These are phyloP conservation scores for Serilophus lunatus DNA, from an alignment of 2,113 vertebrate genomes.

Conservation along the genomic window DNA sequence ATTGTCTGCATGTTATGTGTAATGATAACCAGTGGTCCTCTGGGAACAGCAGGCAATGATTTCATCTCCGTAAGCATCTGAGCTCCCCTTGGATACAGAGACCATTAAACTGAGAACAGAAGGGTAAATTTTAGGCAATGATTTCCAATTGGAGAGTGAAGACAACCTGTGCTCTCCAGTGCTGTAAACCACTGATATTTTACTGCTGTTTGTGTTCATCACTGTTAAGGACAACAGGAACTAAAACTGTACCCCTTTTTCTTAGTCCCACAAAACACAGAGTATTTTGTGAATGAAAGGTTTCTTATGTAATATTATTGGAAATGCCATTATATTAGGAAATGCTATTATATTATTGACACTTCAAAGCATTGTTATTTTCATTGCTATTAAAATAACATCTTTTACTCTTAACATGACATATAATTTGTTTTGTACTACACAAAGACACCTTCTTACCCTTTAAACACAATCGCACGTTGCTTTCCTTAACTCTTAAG, in stretches of 20 bases:
- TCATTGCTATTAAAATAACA: not conserved
- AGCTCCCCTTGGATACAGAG: slow-evolving; percentile 73
- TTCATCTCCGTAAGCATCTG: slow-evolving; percentile 81
- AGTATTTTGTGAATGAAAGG: not conserved
- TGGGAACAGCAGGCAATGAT: slow-evolving; percentile 75
- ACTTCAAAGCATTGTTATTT: not conserved
- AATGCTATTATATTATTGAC: not conserved
- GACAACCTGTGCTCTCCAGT: slow-evolving; percentile 20
- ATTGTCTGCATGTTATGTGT: slow-evolving; percentile 72
- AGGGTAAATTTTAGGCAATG: slow-evolving; percentile 82
- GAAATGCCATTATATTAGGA: not conserved
- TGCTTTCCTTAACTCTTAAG: not conserved
- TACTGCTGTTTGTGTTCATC: not conserved
- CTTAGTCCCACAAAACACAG: not conserved
- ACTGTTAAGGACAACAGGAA: not conserved
- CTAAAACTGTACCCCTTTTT: not conserved
- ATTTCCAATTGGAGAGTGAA: slow-evolving; percentile 73
- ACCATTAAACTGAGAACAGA: slow-evolving; percentile 86
- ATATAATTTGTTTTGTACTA: not conserved
- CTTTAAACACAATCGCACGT: not conserved
- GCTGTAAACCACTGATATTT: slow-evolving; percentile 19
- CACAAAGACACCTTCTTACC: not conserved
- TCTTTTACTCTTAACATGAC: not conserved
- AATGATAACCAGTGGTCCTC: slow-evolving; percentile 78
- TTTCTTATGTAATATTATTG: not conserved